These are phyloP conservation scores for Pongo abelii DNA, from an alignment of 2,113 vertebrate genomes.

Conservation along the genomic window DNA sequence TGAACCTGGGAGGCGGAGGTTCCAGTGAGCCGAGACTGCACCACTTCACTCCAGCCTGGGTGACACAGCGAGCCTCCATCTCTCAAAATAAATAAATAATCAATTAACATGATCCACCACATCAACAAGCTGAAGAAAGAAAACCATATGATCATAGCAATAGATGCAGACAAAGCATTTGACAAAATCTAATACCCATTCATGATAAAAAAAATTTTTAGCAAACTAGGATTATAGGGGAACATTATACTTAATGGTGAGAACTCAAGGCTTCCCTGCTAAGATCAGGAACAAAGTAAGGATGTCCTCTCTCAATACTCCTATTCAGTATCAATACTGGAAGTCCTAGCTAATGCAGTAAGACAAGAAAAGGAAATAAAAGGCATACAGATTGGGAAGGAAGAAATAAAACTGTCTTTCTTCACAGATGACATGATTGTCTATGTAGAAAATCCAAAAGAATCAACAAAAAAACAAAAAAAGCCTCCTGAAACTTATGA, in stretches of 20 bases:
- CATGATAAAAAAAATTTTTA: not conserved
- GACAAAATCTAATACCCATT: not conserved
- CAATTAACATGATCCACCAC: not conserved
- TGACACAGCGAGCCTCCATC: no score
- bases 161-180: not conserved
- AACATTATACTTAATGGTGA: not conserved
- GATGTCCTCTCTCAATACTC: not conserved
- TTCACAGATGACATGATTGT: not conserved
- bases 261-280: not conserved
- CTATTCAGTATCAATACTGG: no score
- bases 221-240: not conserved
- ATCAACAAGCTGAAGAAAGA: not conserved
- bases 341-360: not conserved
- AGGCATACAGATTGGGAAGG: not conserved
- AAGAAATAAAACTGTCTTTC: not conserved
- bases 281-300: not conserved
- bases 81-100: no score
- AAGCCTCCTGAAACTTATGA: not conserved
- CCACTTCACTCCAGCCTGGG: no score
- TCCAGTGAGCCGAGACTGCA: accelerated
- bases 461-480: not conserved
- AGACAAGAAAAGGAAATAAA: not conserved
- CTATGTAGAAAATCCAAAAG: not conserved
- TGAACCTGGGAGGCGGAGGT: no score
- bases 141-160: not conserved